Evolutionary conservation across 1,140 invertebrate genomes (phyloP).

Genomic region (Phymastichus coffea): DNA sequence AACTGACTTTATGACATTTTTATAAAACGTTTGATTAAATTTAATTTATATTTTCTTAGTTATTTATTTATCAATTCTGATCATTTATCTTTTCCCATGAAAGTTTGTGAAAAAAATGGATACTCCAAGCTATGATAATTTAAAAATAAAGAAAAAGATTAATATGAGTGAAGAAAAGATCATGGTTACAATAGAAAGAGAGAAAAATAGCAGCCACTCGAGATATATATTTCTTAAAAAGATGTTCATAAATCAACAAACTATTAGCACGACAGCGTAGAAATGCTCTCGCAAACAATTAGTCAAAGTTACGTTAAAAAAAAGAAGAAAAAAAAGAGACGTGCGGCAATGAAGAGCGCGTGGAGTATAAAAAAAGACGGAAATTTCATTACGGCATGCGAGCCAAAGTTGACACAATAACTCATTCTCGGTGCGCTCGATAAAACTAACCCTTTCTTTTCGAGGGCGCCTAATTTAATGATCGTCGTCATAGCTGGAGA

Average conservation of each 20-base stretch:
- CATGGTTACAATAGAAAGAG: too few species aligned
- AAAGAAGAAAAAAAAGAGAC: neutral
- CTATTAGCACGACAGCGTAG: constrained; percentile 15
- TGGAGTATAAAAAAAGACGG: neutral
- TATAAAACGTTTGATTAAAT: too few species aligned
- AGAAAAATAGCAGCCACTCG: too few species aligned
- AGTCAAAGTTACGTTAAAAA: neutral
- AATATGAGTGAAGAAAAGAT: too few species aligned
- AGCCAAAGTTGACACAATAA: constrained; percentile 22
- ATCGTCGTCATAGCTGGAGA: too few species aligned
- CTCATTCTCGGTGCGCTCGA: constrained; percentile 20
- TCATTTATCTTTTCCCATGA: too few species aligned
- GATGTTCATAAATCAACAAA: constrained; percentile 5
- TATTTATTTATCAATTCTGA: too few species aligned
- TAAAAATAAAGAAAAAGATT: neutral
- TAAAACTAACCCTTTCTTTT: constrained; percentile 25
- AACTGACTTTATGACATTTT: too few species aligned
- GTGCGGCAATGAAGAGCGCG: neutral
- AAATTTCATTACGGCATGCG: constrained; percentile 18
- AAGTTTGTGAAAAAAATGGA: too few species aligned
- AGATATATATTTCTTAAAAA: too few species aligned
- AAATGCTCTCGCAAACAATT: neutral
- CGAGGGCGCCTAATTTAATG: constrained; percentile 20
- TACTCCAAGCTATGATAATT: too few species aligned
- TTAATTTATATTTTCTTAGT: too few species aligned